A percentile compares a stretch with the other conserved stretches of the same genome.
Evolutionary conservation across 2,797 vertebrate genomes (phyloP).

Genomic region (Eospalax fontanierii): DNA sequence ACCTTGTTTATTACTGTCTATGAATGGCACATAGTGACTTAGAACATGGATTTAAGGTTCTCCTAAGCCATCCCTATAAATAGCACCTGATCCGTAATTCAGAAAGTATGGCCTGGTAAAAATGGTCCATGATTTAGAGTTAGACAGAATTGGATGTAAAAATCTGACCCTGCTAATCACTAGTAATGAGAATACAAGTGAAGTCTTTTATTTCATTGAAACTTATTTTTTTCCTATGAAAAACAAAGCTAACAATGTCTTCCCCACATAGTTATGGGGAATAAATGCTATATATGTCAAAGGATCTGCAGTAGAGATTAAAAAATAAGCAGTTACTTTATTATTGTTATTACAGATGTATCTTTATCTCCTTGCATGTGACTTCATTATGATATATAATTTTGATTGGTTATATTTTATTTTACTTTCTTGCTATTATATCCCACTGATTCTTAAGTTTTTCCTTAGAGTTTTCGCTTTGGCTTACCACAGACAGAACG

Average conservation of each 20-base stretch:
- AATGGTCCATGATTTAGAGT: background rate
- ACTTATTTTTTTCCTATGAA: background rate
- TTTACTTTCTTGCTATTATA: background rate
- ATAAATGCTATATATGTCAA: background rate
- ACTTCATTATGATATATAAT: background rate
- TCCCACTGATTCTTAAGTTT: background rate
- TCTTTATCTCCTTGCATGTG: background rate
- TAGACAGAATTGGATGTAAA: background rate
- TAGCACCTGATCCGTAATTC: background rate
- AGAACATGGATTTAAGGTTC: background rate
- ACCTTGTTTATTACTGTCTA: background rate
- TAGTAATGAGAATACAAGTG: background rate
- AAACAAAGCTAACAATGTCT: background rate
- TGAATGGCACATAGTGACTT: background rate
- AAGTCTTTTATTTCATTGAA: background rate
- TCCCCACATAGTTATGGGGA: background rate
- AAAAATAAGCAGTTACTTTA: background rate
- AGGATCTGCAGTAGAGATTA: too few species aligned
- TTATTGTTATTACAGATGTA: background rate
- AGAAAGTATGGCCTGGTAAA: background rate
- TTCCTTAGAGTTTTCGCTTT: background rate
- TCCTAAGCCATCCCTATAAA: background rate
- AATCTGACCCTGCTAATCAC: background rate
- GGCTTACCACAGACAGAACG: background rate
- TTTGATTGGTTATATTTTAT: constrained; percentile 27